Evolutionary conservation across 2,888 invertebrate genomes (phyloP), one percentile per base, ranked within the genome.

Genomic region (Melitaea athalia): DNA sequence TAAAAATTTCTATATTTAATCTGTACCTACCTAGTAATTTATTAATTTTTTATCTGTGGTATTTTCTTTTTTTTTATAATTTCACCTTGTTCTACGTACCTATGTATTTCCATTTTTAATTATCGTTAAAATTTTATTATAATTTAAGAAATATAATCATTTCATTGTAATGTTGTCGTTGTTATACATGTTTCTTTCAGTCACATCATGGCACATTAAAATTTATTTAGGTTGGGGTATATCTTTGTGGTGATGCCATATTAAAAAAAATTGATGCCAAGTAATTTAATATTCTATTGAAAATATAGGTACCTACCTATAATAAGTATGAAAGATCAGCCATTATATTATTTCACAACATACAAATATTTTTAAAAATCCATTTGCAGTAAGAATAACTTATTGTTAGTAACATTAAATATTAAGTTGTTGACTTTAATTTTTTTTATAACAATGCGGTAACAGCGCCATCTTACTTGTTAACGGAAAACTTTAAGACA

Each of bases 161-260:
- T 64, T 42, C 42, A 38, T 33, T 67, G 50, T 60, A 49, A 42
- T 85, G 82, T 84, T 81, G 81, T 83, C 77, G 79, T 75, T 76
- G 74, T 72, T 74, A 74, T 79, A n/a, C n/a, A 74, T 71, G 73
- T 68, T 75, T 75, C 77, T 76, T 78, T 77, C 73, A 73, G 77
- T 77, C 68, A 76, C 84, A 89, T 90, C 91, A 90, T 85, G 84
- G 85, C 91, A 91, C 91, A 91, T 91, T 91, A 90, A 90, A 90
- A 88, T 84, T 50, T 60, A 42, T 53, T 69, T 43, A 65, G 61
- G 52, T 60, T 45, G 43, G 38, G 68, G 49, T 69, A n/a, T 7
- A 78, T 79, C 78, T 72, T 81, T 82, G 80, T 81, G 80, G 82
- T 78, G 78, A 76, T 79, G 77, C 75, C 70, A 62, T 63, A 50